Evolutionary conservation across 2,888 invertebrate species (phyloP), one percentile per base, ranked within the genome.

Genomic region (Latrodectus elegans): DNA sequence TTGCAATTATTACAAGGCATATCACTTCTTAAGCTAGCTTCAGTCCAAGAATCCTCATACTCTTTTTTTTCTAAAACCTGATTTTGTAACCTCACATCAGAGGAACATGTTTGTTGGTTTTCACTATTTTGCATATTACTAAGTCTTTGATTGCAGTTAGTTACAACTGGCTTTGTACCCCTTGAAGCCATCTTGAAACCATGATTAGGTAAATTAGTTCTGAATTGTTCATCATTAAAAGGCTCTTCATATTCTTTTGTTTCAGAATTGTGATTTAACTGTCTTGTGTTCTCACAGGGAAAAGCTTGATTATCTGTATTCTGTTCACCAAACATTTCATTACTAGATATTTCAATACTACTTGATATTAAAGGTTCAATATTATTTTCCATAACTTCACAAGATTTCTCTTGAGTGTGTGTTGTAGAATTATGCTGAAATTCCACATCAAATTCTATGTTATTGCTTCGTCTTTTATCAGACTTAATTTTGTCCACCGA

Each of bases 401-500:
- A 68, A 14, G 79, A 80, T 64, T 85, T 85, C 12, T 68, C 51
- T 26, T 38, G 55, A 22, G 52, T 75, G n/a, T 73, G 53, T 4
- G 65, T 65, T 71, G 68, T 68, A 70, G 60, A 51, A 10, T 75
- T 11, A n/a, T 71, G 64, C 53, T 86, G 75, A 53, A 80, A 86
- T 49, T 80, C 71, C 2, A 86, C 76, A n/a, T 80, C 86, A 70
- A 86, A 81, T 55, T 86, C 86, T 14, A 86, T 76, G 51, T 74
- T 79, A 14, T 75, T 79, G 22, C 79, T 85, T 71, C 75, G 71
- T 2, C 67, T 72, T 71, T 86, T 86, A 17, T 80, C 80, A 10
- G 75, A 80, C 38, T 65, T 81, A 55, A 76, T 80, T 4, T 26
- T 51, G 52, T 80, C 75, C 1, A 80, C 65, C 15, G 80, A 38